Base-by-base conservation (phyloP, 2,113 vertebrate genomes). In the Nibea coibor region DNA sequence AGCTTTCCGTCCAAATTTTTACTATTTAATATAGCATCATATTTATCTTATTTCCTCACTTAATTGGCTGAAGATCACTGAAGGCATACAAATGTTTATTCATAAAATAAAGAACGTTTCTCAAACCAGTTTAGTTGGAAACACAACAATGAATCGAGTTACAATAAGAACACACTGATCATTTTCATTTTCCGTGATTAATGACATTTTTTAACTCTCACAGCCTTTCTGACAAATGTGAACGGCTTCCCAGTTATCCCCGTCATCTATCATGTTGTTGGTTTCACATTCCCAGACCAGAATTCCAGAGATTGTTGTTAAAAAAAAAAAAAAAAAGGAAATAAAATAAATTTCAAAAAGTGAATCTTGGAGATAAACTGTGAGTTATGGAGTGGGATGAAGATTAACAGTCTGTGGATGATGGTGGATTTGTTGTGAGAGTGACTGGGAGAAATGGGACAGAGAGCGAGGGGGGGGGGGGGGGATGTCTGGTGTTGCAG, bases 361-460 rank as follows among this genome's bases (percentile, higher is more conserved):
- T 5, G 26, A 42, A 63, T 51, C 7, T 7, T 56, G 35, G 31
- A 43, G 62, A 76, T 45, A 57, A 59, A 14, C 0, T 24, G 15
- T 11, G 10, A 59, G 7, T 4, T 2, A 24, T 19, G 1, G 22
- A 59, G 51, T 3, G 12, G n/a, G 47, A 76, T 58, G 24, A 71
- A 87, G 70, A 75, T 71, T 7, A 19, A 66, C 22, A 61, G 16
- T 47, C n/a, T 57, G 65, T 8, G 12, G 28, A 51, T 48, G 71
- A 58, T 20, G 42, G 22, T 20, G 80, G 48, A 58, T 3, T 42
- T 24, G 19, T 58, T 43, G 43, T 10, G 56, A 28, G 19, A 45
- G 58, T 45, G 17, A 59, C 16, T 7, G 54, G 26, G 47, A 6
- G 63, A 28, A n/a, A 20, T 11, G 7, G 15, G 51, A 28, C 11